Base-by-base conservation (phyloP, 2,113 vertebrate genomes). In the Myotis brandtii region DNA sequence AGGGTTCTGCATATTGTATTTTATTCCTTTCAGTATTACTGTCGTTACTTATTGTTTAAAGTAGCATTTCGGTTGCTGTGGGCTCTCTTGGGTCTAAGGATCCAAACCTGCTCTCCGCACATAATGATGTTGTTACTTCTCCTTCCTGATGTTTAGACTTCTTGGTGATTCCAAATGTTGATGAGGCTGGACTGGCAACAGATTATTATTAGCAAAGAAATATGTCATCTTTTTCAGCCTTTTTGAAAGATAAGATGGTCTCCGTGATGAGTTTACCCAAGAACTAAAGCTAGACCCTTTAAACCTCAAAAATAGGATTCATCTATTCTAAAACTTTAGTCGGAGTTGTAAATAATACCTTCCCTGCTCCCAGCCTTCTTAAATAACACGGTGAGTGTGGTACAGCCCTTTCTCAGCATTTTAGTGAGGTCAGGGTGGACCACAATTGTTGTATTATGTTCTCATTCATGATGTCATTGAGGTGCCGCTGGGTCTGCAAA, bases 371-470 rank as follows among this genome's bases (percentile, higher is more conserved):
- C 1, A 5, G 21, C 13, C 67, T 10, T 25, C 6, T 32, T 32
- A 11, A 4, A n/a, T 32, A 5, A 0, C 12, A 0, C 0, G 1
- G 12, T 3, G 40, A 6, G 0, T 1, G 0, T 3, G 17, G 5
- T 0, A 0, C 2, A 0, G 34, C 67, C 62, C 62, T 21, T 27
- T 4, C 81, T 66, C 3, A 0, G 46, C 12, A 0, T 5, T 3
- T 27, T 0, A 3, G 27, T 1, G 0, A 17, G 75, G 56, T 50
- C 40, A 2, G 9, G 0, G 8, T 1, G 12, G 73, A 14, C 87
- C 18, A 3, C 27, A 34, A 0, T 64, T 1, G 21, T 67, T 5
- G 18, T 62, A 46, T 25, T 52, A 2, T 70, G 83, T 21, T 18
- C 52, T 94, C 88, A 83, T 8, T 0, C 0, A 1, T 83, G 88